Base-by-base conservation (phyloP, 1,140 invertebrate species). In the Oscheius sp. region DNA sequence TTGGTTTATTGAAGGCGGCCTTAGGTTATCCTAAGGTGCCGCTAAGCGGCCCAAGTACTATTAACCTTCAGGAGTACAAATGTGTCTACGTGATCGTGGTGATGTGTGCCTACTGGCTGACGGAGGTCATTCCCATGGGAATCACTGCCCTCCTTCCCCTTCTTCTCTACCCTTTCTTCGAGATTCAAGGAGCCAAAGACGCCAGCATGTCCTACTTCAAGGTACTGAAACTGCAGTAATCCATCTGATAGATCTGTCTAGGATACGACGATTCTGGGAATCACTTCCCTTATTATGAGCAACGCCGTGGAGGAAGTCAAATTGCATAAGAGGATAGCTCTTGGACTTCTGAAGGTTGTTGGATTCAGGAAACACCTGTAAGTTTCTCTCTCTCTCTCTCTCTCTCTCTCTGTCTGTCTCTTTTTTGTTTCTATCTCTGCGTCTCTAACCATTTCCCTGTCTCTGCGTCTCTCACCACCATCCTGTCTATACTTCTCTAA, bases 251-350 rank as follows among this genome's bases (percentile, higher is more conserved):
- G 58, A 42, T 29, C 26, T 69, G 45, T 74, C 45, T 2, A 73
- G 66, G 80, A 80, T 34, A 82, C 80, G 2, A 84, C 80, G 42
- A 76, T 84, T 55, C 68, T 85, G 35, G 82, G 82, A 45, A 64
- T 84, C 13, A 78, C 79, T 2, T 78, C 81, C 26, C 62, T 85
- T 10, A 78, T 86, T 2, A 78, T 85, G 68, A 86, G 86, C 13
- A 74, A 85, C 0, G 86, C 85, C 1, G 80, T 87, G 10, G 86
- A 87, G 71, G 79, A 86, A 63, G 82, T 82, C 63, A 84, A 85
- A 63, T 75, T 87, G 2, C 86, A 87, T 69, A 82, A 82, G 52
- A 66, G 86, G 49, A 84, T 87, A 2, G 86, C 86, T 4, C 79
- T 87, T 1, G 79, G 81, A 67, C 80, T 87, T 1, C 68, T 87